A percentile compares a stretch with the other conserved stretches of the same genome.
phyloP scores from a whole-genome alignment of 2,113 vertebrate genomes.

The Drymodes brunneopygia region DNA sequence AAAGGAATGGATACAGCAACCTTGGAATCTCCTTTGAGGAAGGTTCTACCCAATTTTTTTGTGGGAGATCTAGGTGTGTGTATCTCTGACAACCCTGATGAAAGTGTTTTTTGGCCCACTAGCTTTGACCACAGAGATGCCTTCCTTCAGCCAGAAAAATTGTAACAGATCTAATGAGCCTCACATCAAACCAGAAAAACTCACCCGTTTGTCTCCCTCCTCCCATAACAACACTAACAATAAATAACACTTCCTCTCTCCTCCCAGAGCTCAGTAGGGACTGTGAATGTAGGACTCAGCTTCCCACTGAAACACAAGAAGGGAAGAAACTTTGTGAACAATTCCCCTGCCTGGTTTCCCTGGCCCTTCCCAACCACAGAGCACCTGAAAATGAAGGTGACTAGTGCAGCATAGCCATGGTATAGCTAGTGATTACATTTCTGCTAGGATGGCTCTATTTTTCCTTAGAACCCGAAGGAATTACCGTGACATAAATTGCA shows the following conservation, averaged over 20 bases:
- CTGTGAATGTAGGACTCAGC: background rate
- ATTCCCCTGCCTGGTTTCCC: background rate
- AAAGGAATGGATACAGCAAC: background rate
- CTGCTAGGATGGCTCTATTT: background rate
- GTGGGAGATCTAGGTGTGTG: background rate
- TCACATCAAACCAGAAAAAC: background rate
- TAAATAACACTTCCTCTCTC: background rate
- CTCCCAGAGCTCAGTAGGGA: background rate
- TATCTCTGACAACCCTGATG: background rate
- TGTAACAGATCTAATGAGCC: background rate
- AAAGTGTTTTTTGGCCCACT: background rate
- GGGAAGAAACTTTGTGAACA: background rate
- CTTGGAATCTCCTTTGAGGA: background rate
- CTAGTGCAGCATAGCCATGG: background rate
- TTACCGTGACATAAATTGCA: conserved; percentile 8
- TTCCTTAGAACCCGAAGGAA: background rate
- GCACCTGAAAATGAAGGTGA: background rate
- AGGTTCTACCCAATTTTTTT: background rate
- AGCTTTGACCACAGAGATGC: background rate
- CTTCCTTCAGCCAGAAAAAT: background rate
- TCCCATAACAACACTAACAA: background rate
- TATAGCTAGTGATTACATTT: background rate
- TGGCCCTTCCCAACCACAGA: background rate
- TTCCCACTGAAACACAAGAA: background rate
- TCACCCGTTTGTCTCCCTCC: background rate